Conservation (phyloP, 2,888 invertebrate genomes). For the Lymantria dispar region DNA sequence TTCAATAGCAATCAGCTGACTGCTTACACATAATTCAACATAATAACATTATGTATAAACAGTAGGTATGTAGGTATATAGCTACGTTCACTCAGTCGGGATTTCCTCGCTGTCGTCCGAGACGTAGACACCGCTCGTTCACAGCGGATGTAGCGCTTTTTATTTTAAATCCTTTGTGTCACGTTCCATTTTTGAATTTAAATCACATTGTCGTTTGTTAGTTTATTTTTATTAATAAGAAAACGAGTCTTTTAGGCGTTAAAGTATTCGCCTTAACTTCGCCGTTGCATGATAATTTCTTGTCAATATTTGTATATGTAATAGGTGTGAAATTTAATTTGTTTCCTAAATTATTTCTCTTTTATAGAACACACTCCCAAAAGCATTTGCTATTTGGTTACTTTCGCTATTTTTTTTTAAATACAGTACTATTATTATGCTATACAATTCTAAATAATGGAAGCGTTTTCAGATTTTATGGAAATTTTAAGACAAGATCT, state of each 20-base stretch:
- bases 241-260: not conserved
- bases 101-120: slow-evolving; percentile 64
- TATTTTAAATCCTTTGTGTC: slow-evolving; percentile 8
- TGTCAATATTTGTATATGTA: no score
- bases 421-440: no score
- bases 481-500: slow-evolving; percentile 10
- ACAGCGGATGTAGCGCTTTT: slow-evolving; percentile 56
- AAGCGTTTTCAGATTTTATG: slow-evolving; percentile 1
- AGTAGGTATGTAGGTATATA: slow-evolving; percentile 37
- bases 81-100: slow-evolving; percentile 49
- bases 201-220: slow-evolving; percentile 6
- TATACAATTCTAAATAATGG: not conserved
- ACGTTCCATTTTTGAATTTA: not conserved
- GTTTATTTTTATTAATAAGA: slow-evolving; percentile 1
- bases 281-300: no score
- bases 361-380: no score
- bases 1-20: slow-evolving; percentile 66
- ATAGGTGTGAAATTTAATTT: no score
- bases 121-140: slow-evolving; percentile 43
- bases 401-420: no score
- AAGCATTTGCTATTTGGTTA: no score
- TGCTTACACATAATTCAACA: slow-evolving; percentile 65
- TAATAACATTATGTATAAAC: slow-evolving; percentile 53
- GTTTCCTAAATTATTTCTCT: no score
- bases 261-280: no score